Evolutionary conservation across 2,113 vertebrate species (phyloP), one percentile per base, ranked within the genome.

Genomic region (Crotophaga sulcirostris): DNA sequence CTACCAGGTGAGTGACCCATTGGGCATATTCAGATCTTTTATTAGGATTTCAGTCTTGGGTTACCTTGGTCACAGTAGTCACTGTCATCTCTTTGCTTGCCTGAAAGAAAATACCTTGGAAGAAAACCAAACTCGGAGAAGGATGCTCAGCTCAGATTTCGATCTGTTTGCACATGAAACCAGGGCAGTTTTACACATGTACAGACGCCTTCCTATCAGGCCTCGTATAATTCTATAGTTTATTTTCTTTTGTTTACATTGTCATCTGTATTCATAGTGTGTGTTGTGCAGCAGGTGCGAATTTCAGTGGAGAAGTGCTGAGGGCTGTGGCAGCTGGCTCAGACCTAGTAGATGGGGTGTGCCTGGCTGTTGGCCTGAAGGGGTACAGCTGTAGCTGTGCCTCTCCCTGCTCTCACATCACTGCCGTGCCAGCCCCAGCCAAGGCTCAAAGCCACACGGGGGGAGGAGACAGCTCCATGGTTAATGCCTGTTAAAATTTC

Each of bases 391-490:
- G 72, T 51, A 52, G 52, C 64, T 74, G 34, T 4, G 4, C 40
- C 60, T 47, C 58, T 84, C 58, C 21, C 26, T 10, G 2, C 10
- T 20, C 55, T 78, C 24, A 24, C 55, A 33, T 72, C 44, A 4
- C 44, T 18, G 24, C 5, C 1, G 26, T 20, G 21, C n/a, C 23
- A 10, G 55, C 58, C 52, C 29, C 0, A 0, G 19, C 20, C 44
- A 11, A 17, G 44, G 52, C 74, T 42, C 38, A 59, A n/a, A 54
- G 58, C 47, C 83, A 54, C 1, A 2, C 0, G 1, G 69, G 38
- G 13, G 24, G 18, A 36, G 29, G 26, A 36, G 8, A 28, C 51
- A 93, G 2, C 36, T 76, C 17, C 10, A 33, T 21, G 4, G 11
- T 44, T 70, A 51, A 20, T 29, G 51, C 9, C 23, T 56, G 8